Evolutionary conservation across 2,113 vertebrate genomes (phyloP).

Genomic region (Montifringilla adamsi): DNA sequence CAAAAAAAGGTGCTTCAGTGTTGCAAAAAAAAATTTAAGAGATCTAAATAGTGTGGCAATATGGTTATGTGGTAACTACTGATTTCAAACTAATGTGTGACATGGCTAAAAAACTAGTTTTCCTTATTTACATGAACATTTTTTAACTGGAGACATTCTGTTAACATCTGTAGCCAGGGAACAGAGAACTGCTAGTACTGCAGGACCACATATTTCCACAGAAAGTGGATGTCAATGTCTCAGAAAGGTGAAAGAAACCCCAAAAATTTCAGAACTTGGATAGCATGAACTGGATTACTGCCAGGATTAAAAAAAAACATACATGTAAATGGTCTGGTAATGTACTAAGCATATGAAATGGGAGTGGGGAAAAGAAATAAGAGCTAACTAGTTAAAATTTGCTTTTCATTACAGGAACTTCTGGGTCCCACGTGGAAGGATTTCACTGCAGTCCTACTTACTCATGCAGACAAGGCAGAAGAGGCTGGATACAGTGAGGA

Average conservation of each 20-base stretch:
- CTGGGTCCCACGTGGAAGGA: slow-evolving; percentile 79
- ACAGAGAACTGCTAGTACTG: neutral
- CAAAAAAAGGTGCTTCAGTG: neutral
- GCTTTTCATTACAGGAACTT: slow-evolving; percentile 74
- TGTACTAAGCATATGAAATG: neutral
- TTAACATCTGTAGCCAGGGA: neutral
- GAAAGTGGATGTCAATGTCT: neutral
- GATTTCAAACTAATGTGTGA: neutral
- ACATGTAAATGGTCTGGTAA: neutral
- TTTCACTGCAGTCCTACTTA: slow-evolving; percentile 79
- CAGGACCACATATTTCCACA: neutral
- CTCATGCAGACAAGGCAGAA: slow-evolving; percentile 77
- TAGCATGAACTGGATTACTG: neutral
- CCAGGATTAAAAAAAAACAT: neutral
- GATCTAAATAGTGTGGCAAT: neutral
- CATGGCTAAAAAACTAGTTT: neutral
- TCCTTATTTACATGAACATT: neutral
- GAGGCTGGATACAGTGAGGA: slow-evolving; percentile 65
- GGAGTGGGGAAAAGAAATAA: neutral
- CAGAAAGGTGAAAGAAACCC: neutral
- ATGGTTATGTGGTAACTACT: neutral
- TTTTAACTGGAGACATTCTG: neutral
- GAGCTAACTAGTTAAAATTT: slow-evolving; percentile 6
- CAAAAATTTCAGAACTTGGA: neutral
- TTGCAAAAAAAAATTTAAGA: neutral